phyloP scores from a whole-genome alignment of 2,797 vertebrate genomes.

The Uromys caudimaculatus region DNA sequence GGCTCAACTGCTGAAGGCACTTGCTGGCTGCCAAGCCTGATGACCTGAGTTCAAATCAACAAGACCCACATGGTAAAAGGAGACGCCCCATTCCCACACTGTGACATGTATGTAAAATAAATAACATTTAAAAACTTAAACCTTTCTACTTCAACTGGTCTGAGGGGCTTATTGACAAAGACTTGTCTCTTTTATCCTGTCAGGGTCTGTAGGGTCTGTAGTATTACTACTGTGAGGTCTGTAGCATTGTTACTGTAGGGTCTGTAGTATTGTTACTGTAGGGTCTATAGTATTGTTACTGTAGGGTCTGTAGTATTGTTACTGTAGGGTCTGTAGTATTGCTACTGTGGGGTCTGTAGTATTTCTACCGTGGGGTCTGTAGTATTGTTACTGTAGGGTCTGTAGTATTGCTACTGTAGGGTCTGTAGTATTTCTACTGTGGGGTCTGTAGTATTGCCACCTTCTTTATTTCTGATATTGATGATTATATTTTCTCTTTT shows the following conservation, averaged over 20 bases:
- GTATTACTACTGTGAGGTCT: no score
- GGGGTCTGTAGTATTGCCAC: background rate
- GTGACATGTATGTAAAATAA: background rate
- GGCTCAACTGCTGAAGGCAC: background rate
- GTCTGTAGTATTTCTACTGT: no score
- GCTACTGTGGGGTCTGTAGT: no score
- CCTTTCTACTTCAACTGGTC: background rate
- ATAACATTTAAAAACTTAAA: background rate
- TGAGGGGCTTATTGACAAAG: background rate
- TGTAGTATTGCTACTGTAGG: background rate
- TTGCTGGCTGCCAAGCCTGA: background rate
- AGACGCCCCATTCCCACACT: background rate
- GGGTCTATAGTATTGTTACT: no score
- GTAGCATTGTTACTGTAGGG: no score
- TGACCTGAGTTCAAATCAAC: background rate
- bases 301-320: no score
- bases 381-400: no score
- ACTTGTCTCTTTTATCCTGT: background rate
- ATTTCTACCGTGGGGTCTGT: no score
- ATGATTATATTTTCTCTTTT: background rate
- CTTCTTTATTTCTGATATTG: background rate
- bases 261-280: no score
- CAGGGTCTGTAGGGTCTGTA: background rate
- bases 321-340: no score
- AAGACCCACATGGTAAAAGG: background rate